A percentile compares a stretch with the other conserved stretches of the same genome.
Conservation (phyloP, 2,113 vertebrate genomes). For the Tetraodon nigroviridis region DNA sequence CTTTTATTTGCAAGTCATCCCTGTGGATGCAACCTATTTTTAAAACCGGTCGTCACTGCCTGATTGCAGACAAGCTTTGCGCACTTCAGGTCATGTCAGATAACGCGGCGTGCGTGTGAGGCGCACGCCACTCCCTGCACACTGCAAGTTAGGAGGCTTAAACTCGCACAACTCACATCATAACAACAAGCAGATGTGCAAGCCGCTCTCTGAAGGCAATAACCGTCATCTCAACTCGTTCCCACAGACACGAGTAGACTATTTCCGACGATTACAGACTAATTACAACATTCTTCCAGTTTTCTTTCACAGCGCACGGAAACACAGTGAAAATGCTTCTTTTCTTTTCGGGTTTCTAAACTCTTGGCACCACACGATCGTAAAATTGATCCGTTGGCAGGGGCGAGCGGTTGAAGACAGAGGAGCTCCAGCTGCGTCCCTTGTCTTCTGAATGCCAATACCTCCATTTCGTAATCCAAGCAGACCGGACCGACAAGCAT, state of each 20-base stretch:
- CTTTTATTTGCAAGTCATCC: too few relatives aligned
- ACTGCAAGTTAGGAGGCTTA: constrained; percentile 45
- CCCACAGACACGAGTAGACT: not conserved
- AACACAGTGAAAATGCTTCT: not conserved
- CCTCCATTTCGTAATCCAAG: not conserved
- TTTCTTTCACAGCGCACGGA: not conserved
- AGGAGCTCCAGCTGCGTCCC: too few relatives aligned
- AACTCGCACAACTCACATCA: constrained; percentile 37
- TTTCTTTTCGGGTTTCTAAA: too few relatives aligned
- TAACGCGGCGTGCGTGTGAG: constrained; percentile 5
- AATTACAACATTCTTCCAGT: not conserved
- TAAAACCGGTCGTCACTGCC: not conserved
- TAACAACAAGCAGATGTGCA: constrained; percentile 24
- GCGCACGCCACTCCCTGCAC: constrained; percentile 10
- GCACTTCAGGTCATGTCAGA: constrained; percentile 1
- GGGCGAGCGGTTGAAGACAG: too few relatives aligned
- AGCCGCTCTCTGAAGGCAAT: constrained; percentile 11
- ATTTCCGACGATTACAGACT: not conserved
- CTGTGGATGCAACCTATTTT: too few relatives aligned
- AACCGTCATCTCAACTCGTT: not conserved
- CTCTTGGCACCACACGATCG: too few relatives aligned
- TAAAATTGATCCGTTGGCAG: not conserved
- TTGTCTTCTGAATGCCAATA: not conserved
- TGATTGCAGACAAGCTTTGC: not conserved
- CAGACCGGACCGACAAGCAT: too few relatives aligned